A percentile compares a stretch with the other conserved stretches of the same genome.
phyloP scores from a whole-genome alignment of 2,113 vertebrate genomes.

The Motacilla tschutschensis region DNA sequence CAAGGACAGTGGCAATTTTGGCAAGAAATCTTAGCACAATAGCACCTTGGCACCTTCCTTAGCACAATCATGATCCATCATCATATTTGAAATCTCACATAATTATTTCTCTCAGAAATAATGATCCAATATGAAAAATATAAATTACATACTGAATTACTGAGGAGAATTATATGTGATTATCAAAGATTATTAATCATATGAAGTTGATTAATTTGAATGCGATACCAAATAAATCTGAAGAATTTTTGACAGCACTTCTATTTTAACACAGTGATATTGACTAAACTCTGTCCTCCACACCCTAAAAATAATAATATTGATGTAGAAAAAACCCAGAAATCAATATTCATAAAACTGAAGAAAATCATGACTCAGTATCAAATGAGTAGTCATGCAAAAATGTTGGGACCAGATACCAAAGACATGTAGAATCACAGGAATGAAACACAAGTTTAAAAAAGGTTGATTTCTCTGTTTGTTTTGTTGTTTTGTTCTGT shows the following conservation, averaged over 20 bases:
- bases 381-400: neutral
- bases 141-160: neutral
- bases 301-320: neutral
- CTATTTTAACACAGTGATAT: neutral
- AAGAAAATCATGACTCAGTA: neutral
- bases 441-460: neutral
- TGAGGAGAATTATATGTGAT: neutral
- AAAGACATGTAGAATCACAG: neutral
- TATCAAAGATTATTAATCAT: neutral
- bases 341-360: neutral
- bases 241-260: neutral
- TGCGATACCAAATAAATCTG: neutral
- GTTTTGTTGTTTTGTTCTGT: neutral
- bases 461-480: neutral
- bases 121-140: constrained; percentile 1
- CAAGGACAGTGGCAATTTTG: neutral
- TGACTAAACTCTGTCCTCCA: neutral
- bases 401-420: neutral
- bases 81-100: neutral
- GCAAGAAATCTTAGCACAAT: neutral
- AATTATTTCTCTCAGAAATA: neutral
- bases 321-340: neutral
- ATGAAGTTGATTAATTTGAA: neutral
- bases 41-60: neutral
- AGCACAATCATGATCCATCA: neutral